Evolutionary conservation across 2,797 vertebrate genomes (phyloP).

Genomic region (Rhyacichthys aspro): DNA sequence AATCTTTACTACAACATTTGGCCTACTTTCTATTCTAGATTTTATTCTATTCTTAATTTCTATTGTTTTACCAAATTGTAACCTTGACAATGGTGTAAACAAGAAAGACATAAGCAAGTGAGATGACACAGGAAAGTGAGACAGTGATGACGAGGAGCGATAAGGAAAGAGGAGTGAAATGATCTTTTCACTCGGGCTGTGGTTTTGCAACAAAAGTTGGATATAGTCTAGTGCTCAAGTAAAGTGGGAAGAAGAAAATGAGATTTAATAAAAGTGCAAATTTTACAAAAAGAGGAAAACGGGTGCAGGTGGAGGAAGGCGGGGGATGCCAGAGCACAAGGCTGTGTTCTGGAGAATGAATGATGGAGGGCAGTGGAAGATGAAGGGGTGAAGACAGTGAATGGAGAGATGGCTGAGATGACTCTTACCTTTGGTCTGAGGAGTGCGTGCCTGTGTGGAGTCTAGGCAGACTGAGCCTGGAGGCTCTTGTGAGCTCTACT

Average conservation of each 20-base stretch:
- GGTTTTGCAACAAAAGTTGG: slow-evolving; percentile 11
- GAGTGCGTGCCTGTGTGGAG: slow-evolving; percentile 73
- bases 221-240: slow-evolving; percentile 6
- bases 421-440: slow-evolving; percentile 86
- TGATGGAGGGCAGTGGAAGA: slow-evolving; percentile 53
- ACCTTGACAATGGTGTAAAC: background rate
- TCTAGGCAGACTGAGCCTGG: slow-evolving; percentile 73
- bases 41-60: background rate
- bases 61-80: too few species aligned
- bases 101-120: background rate
- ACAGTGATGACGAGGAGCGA: slow-evolving; percentile 14
- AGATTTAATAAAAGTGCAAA: slow-evolving; percentile 40
- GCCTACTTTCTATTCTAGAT: too few species aligned
- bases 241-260: slow-evolving; percentile 19
- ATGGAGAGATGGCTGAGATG: slow-evolving; percentile 63
- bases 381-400: slow-evolving; percentile 53
- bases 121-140: slow-evolving; percentile 14
- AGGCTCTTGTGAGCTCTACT: slow-evolving; percentile 35
- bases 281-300: too few species aligned
- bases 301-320: slow-evolving; percentile 33
- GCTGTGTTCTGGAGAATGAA: slow-evolving; percentile 36
- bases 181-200: background rate
- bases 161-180: slow-evolving; percentile 7
- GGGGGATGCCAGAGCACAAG: slow-evolving; percentile 37
- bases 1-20: too few species aligned